Evolutionary conservation across 2,888 invertebrate genomes (phyloP), one percentile per base, ranked within the genome.

Genomic region (Hydropsyche betteni): DNA sequence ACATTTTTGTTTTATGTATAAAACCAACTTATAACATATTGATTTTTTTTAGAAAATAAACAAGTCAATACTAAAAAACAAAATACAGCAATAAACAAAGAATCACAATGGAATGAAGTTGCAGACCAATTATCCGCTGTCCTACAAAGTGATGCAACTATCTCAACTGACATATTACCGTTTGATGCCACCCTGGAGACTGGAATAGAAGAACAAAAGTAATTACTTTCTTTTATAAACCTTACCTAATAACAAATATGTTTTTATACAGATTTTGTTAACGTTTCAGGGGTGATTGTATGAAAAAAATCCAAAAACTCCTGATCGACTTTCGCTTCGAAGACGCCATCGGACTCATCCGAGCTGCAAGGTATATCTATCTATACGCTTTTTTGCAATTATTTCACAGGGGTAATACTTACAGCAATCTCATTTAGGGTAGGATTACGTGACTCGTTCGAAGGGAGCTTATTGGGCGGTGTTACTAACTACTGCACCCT

Each of bases 161-260:
- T 91, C 80, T 89, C 91, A 0, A 85, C 87, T 68, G 89, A 90
- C 81, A 89, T 92, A 71, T 88, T 92, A 76, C 96, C 96, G 0
- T 96, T 96, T 83, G 96, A 97, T 86, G 94, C 95, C 12, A 91
- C 94, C 0, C 92, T 94, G 4, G 95, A 96, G 80, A 89, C 90
- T 53, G 90, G 93, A 58, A 92, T 96, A 77, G 96, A 97, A 81
- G 93, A 96, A 82, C 97, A 97, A 86, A 96, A 94, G 95, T 95
- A 86, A 83, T 87, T 72, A 51, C 53, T 44, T 12, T 7, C 51
- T 76, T 75, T 74, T 77, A 76, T 75, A 77, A 74, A 80, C 80
- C 80, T 79, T 24, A 24, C 24, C 24, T 24, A 24, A 24, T 24
- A 78, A 77, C 77, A 80, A 72, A 77, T 69, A 78, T 36, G 69